Percentiles rank a stretch among this genome's conserved stretches.
Conservation (phyloP, 1,140 invertebrate species). For the Megathymus violae region DNA sequence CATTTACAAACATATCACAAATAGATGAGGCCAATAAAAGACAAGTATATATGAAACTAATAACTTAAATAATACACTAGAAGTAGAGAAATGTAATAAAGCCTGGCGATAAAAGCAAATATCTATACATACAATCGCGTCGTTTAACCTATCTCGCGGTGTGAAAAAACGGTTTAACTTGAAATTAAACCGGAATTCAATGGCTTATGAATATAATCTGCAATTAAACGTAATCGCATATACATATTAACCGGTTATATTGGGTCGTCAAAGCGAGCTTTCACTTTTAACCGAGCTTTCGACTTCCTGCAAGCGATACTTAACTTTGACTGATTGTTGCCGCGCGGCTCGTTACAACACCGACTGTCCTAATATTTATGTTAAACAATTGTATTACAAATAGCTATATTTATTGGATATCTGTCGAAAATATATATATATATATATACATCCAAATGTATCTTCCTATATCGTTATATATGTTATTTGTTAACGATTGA, state of each 20-base stretch:
- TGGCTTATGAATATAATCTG: constrained; percentile 54
- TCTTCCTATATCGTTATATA: no score
- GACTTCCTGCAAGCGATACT: constrained; percentile 37
- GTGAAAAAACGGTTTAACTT: not conserved
- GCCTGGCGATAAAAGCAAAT: not conserved
- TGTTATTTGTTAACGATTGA: no score
- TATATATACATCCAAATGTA: no score
- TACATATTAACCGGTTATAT: constrained; percentile 50
- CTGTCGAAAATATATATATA: no score
- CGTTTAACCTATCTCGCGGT: not conserved
- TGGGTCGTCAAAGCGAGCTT: constrained; percentile 47
- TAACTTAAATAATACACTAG: no score
- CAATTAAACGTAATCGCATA: constrained; percentile 55
- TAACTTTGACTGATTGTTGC: constrained; percentile 34
- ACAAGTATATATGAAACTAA: no score
- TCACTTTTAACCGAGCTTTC: constrained; percentile 55
- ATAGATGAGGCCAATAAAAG: no score
- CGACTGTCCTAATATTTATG: constrained; percentile 15
- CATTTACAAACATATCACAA: no score
- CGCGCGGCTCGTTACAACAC: constrained; percentile 10
- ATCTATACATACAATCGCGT: not conserved
- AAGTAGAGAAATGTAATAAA: no score
- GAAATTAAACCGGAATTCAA: constrained; percentile 38
- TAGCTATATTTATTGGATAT: no score
- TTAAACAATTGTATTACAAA: not conserved